phyloP scores from a whole-genome alignment of 2,797 vertebrate species.

The Coreius guichenoti region DNA sequence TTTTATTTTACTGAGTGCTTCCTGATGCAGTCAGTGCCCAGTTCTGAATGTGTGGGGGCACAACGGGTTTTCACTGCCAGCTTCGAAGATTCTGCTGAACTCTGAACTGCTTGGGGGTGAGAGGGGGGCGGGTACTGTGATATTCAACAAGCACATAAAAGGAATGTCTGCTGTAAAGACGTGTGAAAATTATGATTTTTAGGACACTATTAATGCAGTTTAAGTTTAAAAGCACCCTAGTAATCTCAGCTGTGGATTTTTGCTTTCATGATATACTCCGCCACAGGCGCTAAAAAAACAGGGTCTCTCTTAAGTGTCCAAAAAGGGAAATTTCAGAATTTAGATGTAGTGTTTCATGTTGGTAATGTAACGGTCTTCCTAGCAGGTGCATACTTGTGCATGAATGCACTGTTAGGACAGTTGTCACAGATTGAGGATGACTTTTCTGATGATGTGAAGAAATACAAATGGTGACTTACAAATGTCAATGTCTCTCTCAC shows the following conservation, averaged over 20 bases:
- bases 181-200: conserved; percentile 30
- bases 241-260: conserved; percentile 23
- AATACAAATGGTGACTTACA: background rate
- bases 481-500: background rate
- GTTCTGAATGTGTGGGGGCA: conserved; percentile 69
- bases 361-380: conserved; percentile 36
- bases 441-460: background rate
- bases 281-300: conserved; percentile 11
- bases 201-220: conserved; percentile 28
- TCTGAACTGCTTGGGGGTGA: conserved; percentile 46
- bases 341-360: conserved; percentile 47
- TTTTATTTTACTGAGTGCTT: conserved; percentile 76
- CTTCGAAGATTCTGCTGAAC: conserved; percentile 55
- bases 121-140: conserved; percentile 19
- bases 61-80: conserved; percentile 60
- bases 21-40: conserved; percentile 79
- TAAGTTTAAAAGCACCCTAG: conserved; percentile 24
- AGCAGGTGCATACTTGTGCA: conserved; percentile 48
- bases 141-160: conserved; percentile 50
- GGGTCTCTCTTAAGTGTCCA: background rate
- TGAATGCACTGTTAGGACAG: conserved; percentile 48
- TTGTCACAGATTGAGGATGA: conserved; percentile 41
- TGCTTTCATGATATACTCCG: background rate
- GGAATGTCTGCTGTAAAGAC: conserved; percentile 33
- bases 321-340: conserved; percentile 6